These are phyloP conservation scores for Zygaena filipendulae DNA, from an alignment of 2,888 invertebrate genomes.

Conservation along the genomic window DNA sequence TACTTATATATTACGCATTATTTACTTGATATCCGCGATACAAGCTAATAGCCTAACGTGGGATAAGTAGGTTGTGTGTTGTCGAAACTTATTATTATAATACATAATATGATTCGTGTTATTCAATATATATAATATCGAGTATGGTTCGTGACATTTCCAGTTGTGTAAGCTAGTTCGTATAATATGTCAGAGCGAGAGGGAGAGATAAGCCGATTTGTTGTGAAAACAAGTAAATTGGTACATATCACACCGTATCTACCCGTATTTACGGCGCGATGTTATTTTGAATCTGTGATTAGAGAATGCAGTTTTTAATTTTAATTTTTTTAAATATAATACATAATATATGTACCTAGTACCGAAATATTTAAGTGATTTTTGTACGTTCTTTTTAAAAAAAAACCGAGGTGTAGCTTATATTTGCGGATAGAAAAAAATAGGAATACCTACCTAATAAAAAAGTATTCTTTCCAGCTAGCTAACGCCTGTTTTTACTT, in stretches of 20 bases:
- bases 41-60: too few species aligned
- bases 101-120: conserved; percentile 34
- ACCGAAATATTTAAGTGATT: too few species aligned
- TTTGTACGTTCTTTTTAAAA: too few species aligned
- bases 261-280: conserved; percentile 29
- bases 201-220: conserved; percentile 23
- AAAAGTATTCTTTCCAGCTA: too few species aligned
- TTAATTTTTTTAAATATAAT: conserved; percentile 19
- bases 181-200: conserved; percentile 21
- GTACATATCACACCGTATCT: conserved; percentile 51
- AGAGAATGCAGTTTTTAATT: conserved; percentile 41
- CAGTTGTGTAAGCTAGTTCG: conserved; percentile 43
- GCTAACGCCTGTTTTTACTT: too few species aligned
- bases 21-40: too few species aligned
- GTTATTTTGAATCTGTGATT: conserved; percentile 55
- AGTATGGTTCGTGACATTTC: conserved; percentile 64
- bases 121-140: conserved; percentile 46
- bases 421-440: too few species aligned
- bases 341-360: too few species aligned
- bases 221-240: conserved; percentile 21
- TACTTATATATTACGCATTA: too few species aligned
- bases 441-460: too few species aligned
- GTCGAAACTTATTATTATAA: conserved; percentile 28
- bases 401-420: too few species aligned
- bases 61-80: conserved; percentile 8